These are phyloP conservation scores for Apostichopus parvimensis DNA, from an alignment of 35 echinoderm and acorn worm genomes.

Conservation along the genomic window DNA sequence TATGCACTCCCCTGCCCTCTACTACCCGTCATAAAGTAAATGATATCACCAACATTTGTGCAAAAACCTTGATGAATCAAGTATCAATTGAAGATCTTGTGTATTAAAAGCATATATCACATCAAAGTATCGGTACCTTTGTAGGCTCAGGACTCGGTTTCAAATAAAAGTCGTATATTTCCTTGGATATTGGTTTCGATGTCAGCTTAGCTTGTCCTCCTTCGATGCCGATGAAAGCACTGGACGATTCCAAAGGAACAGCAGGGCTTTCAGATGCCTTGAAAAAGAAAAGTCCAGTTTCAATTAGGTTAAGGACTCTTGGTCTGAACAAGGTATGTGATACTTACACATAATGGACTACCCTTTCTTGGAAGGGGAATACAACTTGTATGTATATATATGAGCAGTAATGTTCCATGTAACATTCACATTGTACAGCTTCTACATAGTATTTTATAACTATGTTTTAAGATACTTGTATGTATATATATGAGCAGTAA, in stretches of 20 bases:
- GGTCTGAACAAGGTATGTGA: neutral
- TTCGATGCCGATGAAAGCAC: slow-evolving; percentile 91
- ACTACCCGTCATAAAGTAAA: neutral
- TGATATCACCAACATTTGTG: too few relatives aligned
- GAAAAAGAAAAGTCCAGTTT: slow-evolving; percentile 12
- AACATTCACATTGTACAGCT: too few relatives aligned
- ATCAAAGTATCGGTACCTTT: slow-evolving; percentile 10
- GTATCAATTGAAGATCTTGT: too few relatives aligned
- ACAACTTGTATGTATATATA: too few relatives aligned
- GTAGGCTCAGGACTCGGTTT: slow-evolving; percentile 31
- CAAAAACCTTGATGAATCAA: too few relatives aligned
- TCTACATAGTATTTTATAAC: too few relatives aligned
- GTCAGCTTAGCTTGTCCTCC: slow-evolving; percentile 71
- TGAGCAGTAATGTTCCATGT: too few relatives aligned
- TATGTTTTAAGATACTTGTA: too few relatives aligned
- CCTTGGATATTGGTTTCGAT: slow-evolving; percentile 24
- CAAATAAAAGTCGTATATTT: slow-evolving; percentile 38
- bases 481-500: too few relatives aligned
- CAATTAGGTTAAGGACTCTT: too few relatives aligned
- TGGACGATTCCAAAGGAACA: slow-evolving; percentile 77
- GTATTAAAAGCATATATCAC: too few relatives aligned
- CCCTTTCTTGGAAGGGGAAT: too few relatives aligned
- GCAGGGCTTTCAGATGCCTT: slow-evolving; percentile 61
- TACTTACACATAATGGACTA: neutral
- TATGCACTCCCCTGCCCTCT: neutral